These are phyloP conservation scores for Pinna nobilis DNA, from an alignment of 1,140 invertebrate species.

Conservation along the genomic window DNA sequence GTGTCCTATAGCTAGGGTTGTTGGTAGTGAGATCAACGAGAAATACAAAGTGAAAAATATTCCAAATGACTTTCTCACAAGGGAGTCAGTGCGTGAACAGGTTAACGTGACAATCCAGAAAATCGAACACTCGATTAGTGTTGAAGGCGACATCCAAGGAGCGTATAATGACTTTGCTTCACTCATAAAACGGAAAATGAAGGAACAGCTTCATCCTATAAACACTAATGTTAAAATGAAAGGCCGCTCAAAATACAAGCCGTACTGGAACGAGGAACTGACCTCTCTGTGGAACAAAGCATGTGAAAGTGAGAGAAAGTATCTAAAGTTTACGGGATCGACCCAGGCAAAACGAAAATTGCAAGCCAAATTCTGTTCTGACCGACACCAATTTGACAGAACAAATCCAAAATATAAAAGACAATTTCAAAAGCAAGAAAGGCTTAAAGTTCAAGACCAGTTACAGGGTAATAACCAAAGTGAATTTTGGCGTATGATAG, in stretches of 20 bases:
- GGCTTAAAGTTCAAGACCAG: not conserved
- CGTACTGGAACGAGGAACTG: slow-evolving; percentile 18
- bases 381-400: slow-evolving; percentile 17
- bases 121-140: not conserved
- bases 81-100: not conserved
- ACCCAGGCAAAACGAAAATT: not conserved
- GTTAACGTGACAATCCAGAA: not conserved
- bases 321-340: not conserved
- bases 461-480: not conserved
- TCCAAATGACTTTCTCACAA: slow-evolving; percentile 12
- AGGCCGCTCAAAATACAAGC: slow-evolving; percentile 1
- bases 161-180: slow-evolving; percentile 26
- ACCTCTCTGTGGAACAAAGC: not conserved
- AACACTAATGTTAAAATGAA: not conserved
- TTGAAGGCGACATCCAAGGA: not conserved
- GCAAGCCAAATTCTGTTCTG: slow-evolving; percentile 13
- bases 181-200: slow-evolving; percentile 14
- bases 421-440: slow-evolving; percentile 8
- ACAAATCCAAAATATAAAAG: slow-evolving; percentile 20
- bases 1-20: not conserved
- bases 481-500: slow-evolving; percentile 23
- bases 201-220: slow-evolving; percentile 7
- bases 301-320: not conserved
- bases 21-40: not conserved
- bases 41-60: not conserved